Evolutionary conservation across 1,140 invertebrate species (phyloP).

Genomic region (Ctenoplectra terminalis): DNA sequence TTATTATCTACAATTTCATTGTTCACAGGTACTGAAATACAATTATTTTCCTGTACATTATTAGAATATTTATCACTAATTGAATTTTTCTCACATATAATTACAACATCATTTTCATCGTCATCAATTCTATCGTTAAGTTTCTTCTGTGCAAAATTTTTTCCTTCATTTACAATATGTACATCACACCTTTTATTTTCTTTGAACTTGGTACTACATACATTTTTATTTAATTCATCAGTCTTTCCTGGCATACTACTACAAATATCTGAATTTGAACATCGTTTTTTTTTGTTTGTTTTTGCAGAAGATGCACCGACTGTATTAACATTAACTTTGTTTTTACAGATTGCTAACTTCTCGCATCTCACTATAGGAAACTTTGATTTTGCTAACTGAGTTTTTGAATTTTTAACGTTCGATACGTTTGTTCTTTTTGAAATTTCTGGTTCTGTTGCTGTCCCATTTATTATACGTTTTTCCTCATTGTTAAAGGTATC

Average conservation of each 20-base stretch:
- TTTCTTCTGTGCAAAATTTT: background rate
- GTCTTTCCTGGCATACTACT: background rate
- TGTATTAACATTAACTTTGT: background rate
- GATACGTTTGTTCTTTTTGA: background rate
- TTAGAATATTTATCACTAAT: background rate
- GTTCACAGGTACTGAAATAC: background rate
- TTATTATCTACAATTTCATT: background rate
- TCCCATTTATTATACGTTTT: background rate
- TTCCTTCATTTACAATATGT: background rate
- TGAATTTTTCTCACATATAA: slow-evolving; percentile 35
- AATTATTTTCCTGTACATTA: background rate
- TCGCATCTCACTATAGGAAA: slow-evolving; percentile 23
- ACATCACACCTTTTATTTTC: background rate
- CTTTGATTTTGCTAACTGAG: background rate
- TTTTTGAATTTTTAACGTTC: background rate
- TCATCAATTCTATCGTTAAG: background rate
- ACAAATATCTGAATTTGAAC: too few relatives aligned
- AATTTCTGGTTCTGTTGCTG: background rate
- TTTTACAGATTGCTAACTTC: background rate
- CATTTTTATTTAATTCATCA: background rate
- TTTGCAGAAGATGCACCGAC: background rate
- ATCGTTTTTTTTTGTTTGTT: background rate
- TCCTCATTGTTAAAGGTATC: background rate
- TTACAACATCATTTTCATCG: slow-evolving; percentile 27
- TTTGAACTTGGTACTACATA: background rate